These are phyloP conservation scores for Telenomus remus DNA, from an alignment of 1,140 invertebrate species.

Conservation along the genomic window DNA sequence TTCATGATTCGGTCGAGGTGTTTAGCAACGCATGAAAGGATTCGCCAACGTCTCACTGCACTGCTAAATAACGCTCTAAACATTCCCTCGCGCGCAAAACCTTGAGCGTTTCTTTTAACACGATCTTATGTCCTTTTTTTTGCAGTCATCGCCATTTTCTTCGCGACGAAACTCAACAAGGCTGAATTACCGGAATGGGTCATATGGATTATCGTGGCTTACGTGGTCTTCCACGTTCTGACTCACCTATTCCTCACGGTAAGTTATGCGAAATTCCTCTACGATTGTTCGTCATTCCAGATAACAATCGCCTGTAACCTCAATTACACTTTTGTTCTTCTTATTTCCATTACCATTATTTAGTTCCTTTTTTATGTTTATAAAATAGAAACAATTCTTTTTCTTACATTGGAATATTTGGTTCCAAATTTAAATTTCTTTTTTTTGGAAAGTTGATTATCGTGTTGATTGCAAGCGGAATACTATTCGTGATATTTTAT, in stretches of 20 bases:
- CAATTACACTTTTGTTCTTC: not conserved
- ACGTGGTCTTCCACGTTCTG: slow-evolving; percentile 91
- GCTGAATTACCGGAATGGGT: slow-evolving; percentile 90
- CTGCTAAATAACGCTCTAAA: not conserved
- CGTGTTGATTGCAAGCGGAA: not conserved
- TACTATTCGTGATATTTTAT: not conserved
- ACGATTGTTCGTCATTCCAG: slow-evolving; percentile 25
- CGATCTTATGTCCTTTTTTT: slow-evolving; percentile 39
- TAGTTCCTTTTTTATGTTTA: not conserved
- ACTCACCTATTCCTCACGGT: slow-evolving; percentile 93
- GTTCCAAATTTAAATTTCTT: not conserved
- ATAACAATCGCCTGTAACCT: slow-evolving; percentile 4
- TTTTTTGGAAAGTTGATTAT: not conserved
- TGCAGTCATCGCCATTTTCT: slow-evolving; percentile 94
- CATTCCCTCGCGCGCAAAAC: slow-evolving; percentile 1
- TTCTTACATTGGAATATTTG: too few species aligned
- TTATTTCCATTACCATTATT: not conserved
- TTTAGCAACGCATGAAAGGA: slow-evolving; percentile 13
- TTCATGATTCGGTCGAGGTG: not conserved
- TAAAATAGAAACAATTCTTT: too few species aligned
- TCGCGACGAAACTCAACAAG: slow-evolving; percentile 89
- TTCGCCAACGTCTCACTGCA: not conserved
- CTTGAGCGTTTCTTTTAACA: slow-evolving; percentile 32
- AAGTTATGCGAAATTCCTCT: slow-evolving; percentile 72
- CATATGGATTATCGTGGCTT: slow-evolving; percentile 90